Base-by-base conservation (phyloP, 2,888 invertebrate species). In the Epicampocera succincta region DNA sequence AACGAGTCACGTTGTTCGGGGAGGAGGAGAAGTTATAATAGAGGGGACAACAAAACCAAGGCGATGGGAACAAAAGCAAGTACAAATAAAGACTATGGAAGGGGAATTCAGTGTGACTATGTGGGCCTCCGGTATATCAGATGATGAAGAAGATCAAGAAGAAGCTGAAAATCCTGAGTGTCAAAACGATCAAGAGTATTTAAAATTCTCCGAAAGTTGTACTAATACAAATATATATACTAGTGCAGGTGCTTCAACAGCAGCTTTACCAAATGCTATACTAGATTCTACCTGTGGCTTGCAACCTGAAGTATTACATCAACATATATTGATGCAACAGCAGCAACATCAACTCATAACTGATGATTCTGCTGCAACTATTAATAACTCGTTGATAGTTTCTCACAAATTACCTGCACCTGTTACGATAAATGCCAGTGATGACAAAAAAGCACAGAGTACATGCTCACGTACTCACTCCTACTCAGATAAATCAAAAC, bases 61-160 rank as follows among this genome's bases (percentile, higher is more conserved):
- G 84, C 95, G 97, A 90, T 98, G 98, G 98, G 98, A 98, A 92
- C 98, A 98, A 92, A 98, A 98, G 91, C 97, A 98, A 92, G 98
- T 98, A 83, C 97, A 98, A 92, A 98, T 98, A 89, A 97, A 98
- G 91, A 98, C 98, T 17, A 95, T 98, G 93, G 98, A 98, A 92
- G 98, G 98, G 68, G 98, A 98, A 92, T 98, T 98, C 92, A 97
- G 95, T 60, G 97, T 97, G 81, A 98, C 98, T 82, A 98, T 98
- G 96, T 98, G 98, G 98, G 97, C 98, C 33, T 87, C 89, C n/a
- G 79, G 89, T 0, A 88, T 88, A 65, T 89, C 88, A 0, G 88
- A 88, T 25, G 84, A 96, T 96, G 0, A 97, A 96, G 3, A 92
- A 92, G 68, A 93, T 93, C 54, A 66, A 50, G 85, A 87, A 29